Base-by-base conservation (phyloP, 2,797 vertebrate species). In the Nannoperca obscura region DNA sequence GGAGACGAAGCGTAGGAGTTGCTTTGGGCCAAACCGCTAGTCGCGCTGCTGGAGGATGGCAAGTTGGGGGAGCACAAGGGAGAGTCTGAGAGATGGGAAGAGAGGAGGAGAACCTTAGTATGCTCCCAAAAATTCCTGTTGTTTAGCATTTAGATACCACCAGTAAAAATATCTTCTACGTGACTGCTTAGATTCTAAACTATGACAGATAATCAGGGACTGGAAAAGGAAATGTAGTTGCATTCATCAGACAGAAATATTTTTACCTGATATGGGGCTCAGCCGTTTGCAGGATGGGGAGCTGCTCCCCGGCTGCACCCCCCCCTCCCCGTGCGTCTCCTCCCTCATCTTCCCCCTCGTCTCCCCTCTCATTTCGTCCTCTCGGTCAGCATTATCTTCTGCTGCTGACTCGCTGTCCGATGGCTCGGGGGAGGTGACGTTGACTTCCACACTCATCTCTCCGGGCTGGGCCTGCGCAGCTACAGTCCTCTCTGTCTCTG, bases 1-100 rank as follows among this genome's bases (percentile, higher is more conserved):
- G 98, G 98, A 0, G 98, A 99, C 0, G 98, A 99, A 7, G 98
- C 98, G 81, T 99, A 99, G 54, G 98, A 98, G 91, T 98, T 98
- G 74, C 95, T 93, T 53, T 95, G 96, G 53, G 95, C 91, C 90
- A 97, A 82, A 72, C 96, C 92, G 47, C 88, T 84, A 83, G 94
- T 84, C 1, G 94, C 89, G 52, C 96, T 76, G 89, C 96, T 96
- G 68, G 97, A 96, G 27, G 96, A 95, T 0, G 96, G 96, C 4
- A 97, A 85, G 79, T 95, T 77, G 0, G 97, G 92, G 0, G 95
- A 92, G 65, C 93, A 90, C 69, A 97, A 74, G 0, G 97, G 96
- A 76, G 97, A 98, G 78, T 99, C 98, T 99, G 95, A 74, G 22
- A 53, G 36, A 82, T 15, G 71, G 62, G 54, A 17, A 63, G 40